A percentile compares a stretch with the other conserved stretches of the same genome.
Evolutionary conservation across 2,797 vertebrate species (phyloP).

Genomic region (Anguilla megastoma): DNA sequence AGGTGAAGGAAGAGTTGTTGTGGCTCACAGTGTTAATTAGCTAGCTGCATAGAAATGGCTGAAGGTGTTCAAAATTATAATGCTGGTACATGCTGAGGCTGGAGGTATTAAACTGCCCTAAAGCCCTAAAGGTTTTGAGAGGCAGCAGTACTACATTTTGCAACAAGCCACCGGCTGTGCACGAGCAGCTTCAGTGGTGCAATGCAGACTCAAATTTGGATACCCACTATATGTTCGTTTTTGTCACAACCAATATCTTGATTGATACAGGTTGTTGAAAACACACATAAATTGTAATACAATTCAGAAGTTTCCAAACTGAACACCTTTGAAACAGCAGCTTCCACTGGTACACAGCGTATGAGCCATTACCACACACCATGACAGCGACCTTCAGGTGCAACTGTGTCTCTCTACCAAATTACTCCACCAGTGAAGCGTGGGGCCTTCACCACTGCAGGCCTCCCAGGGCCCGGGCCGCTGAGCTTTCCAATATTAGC

Average conservation of each 20-base stretch:
- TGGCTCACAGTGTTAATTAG: neutral
- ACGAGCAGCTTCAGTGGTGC: neutral
- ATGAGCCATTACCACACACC: neutral
- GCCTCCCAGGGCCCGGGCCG: neutral
- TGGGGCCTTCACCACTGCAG: neutral
- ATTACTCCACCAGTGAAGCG: neutral
- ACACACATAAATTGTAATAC: neutral
- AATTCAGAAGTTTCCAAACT: too few species aligned
- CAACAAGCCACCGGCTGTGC: neutral
- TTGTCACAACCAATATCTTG: neutral
- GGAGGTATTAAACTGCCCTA: neutral
- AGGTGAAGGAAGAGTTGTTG: neutral
- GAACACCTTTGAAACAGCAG: neutral
- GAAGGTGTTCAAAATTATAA: neutral
- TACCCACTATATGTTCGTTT: neutral
- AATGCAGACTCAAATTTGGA: neutral
- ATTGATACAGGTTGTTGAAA: neutral
- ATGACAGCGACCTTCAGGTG: neutral
- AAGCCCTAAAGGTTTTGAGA: neutral
- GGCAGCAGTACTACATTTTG: neutral
- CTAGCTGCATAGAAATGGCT: neutral
- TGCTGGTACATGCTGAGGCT: neutral
- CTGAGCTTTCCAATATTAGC: neutral
- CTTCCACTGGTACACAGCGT: neutral
- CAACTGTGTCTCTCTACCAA: constrained; percentile 10